Evolutionary conservation across 1,140 invertebrate genomes (phyloP).

Genomic region (Phocides pigmalion): DNA sequence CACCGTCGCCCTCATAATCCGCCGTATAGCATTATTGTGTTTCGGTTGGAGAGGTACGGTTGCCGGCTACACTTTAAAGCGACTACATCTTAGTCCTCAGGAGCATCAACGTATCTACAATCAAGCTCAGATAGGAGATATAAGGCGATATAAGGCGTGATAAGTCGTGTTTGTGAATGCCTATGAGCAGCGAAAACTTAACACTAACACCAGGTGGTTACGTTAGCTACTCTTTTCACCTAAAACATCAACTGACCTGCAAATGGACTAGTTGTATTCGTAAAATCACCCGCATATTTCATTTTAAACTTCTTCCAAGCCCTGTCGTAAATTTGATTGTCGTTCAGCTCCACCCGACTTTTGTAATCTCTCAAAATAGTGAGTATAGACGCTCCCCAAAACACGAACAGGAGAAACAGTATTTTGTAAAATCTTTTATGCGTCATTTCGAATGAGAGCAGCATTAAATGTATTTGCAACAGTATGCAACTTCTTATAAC

Average conservation of each 20-base stretch:
- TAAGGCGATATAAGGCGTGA: no score
- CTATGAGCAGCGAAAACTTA: no score
- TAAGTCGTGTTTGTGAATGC: no score
- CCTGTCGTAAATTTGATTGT: conserved; percentile 12
- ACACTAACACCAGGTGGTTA: no score
- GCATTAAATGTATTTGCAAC: conserved; percentile 1
- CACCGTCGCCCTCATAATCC: no score
- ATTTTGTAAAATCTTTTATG: conserved; percentile 17
- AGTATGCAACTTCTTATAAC: conserved; percentile 24
- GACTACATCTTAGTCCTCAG: no score
- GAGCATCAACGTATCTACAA: no score
- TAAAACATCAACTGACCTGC: neutral
- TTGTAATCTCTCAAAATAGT: conserved; percentile 16
- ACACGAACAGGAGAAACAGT: conserved; percentile 16
- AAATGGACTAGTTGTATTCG: conserved; percentile 6
- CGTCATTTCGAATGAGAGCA: conserved; percentile 7
- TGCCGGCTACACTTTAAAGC: no score
- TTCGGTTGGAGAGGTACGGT: no score
- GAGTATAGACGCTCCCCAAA: conserved; percentile 11
- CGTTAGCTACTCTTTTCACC: no score
- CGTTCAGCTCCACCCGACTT: neutral
- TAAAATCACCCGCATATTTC: neutral
- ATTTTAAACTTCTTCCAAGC: conserved; percentile 10
- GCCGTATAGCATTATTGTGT: no score
- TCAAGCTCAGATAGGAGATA: no score